Percentiles rank a stretch among this genome's conserved stretches.
Evolutionary conservation across 2,888 invertebrate species (phyloP).

Genomic region (Gari tellinella): DNA sequence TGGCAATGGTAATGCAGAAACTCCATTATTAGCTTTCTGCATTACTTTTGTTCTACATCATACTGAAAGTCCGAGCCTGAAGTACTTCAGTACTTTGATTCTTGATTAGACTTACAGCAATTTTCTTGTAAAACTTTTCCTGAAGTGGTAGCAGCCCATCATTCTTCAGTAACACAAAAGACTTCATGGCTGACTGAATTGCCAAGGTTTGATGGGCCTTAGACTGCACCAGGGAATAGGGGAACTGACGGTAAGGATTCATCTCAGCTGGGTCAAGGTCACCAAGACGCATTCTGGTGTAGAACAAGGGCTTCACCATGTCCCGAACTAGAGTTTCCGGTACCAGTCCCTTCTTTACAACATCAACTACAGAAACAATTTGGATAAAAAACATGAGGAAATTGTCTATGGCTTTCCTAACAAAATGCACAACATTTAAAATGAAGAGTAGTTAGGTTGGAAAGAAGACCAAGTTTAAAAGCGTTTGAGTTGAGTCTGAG

Average conservation of each 20-base stretch:
- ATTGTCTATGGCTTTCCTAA: no score
- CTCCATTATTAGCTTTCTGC: no score
- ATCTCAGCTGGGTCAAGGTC: constrained; percentile 69
- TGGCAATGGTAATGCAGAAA: no score
- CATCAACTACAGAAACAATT: constrained; percentile 23
- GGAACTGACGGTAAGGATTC: constrained; percentile 52
- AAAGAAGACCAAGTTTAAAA: no score
- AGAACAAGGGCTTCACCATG: constrained; percentile 64
- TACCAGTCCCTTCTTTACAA: constrained; percentile 41
- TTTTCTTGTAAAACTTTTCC: constrained; percentile 12
- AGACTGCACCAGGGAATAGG: constrained; percentile 51
- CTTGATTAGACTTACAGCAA: constrained; percentile 60
- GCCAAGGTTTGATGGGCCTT: constrained; percentile 65
- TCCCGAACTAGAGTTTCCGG: constrained; percentile 41
- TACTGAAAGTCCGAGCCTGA: no score
- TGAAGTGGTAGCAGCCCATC: constrained; percentile 54
- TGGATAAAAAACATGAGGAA: no score
- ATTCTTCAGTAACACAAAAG: constrained; percentile 77
- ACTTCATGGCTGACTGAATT: constrained; percentile 68
- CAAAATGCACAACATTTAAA: no score
- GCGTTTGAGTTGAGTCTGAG: no score
- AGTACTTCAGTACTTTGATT: no score
- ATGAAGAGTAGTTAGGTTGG: no score
- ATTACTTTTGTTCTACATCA: no score
- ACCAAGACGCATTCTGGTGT: constrained; percentile 71